Base-by-base conservation (phyloP, 1,140 invertebrate species). In the Drosophila asahinai region DNA sequence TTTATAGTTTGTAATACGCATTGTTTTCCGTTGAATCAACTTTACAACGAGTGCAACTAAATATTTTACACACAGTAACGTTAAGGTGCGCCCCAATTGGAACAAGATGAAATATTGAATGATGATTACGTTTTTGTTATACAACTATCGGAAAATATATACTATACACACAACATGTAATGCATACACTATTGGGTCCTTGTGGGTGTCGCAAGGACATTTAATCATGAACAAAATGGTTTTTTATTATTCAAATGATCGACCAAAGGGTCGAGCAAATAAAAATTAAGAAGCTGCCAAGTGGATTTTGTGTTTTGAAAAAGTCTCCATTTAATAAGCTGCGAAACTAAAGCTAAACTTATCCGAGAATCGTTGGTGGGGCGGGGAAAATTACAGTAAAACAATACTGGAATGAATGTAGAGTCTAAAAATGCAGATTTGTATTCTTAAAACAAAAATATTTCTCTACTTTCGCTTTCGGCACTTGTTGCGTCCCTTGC, bases 401-500 rank as follows among this genome's bases (percentile, higher is more conserved):
- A 38, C 38, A 45, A 73, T 73, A 61, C 36, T 60, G 54, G 55
- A 43, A 61, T 73, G 55, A 59, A 52, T 43, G 1, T 57, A 40
- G 6, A 19, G 15, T 47, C 38, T 30, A 52, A 36, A 77, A 70
- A 78, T 67, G 71, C 73, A 55, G 42, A 42, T 51, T 54, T 76
- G 14, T 59, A 72, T 70, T 54, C 36, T 70, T 17, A 17, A 45
- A 68, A 68, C 27, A 51, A 54, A 15, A 55, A 49, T n/a, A 43
- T 7, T 2, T 22, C 36, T 49, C 61, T 58, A 87, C 64, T 93
- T 93, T 45, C 92, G 81, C 67, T 93, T 93, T 42, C 91, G 81
- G 60, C 91, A 93, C 74, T 93, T 93, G 65, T 93, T 93, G 38
- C 92, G 91, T 2, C 92, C 92, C 57, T 93, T 93, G 12, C 92